Evolutionary conservation across 2,797 vertebrate genomes (phyloP), one percentile per base, ranked within the genome.

Genomic region (Amphiprion clarkii): DNA sequence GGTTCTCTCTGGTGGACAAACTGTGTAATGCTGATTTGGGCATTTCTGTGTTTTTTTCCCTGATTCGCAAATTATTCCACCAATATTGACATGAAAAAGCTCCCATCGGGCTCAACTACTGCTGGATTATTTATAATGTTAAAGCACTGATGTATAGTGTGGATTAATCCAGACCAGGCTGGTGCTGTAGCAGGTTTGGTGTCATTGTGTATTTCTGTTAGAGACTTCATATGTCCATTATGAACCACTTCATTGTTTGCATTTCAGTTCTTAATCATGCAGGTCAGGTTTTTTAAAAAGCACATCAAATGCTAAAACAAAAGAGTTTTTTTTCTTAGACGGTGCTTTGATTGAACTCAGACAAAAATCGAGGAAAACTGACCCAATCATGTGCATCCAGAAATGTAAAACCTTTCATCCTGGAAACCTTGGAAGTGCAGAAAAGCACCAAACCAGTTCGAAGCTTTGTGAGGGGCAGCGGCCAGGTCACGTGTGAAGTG

Each of bases 401-500:
- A 71, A 39, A 6, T 19, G 21, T 57, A 5, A 64, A 39, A 48
- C 39, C 25, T 16, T 55, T 61, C 0, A n/a, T 57, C 25, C 3
- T 29, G 5, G 31, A 25, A 52, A 54, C 27, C 29, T 39, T 39
- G 42, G 60, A 51, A 62, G 54, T 53, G 13, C 12, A 19, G 21
- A 29, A 6, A 36, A 13, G 52, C n/a, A 14, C 59, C 12, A 21
- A 27, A 16, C 21, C 36, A 17, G 10, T n/a, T 27, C 23, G 23
- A 23, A 1, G 23, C 23, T 33, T 8, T 9, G 33, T 10, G 91
- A 85, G 92, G 90, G 81, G 93, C 93, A 51, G 74, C 86, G 81
- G 90, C 92, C 92, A 86, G 95, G 87, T 95, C 88, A 87, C 90
- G 93, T 94, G 93, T 95, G 91, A 95, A 90, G 84, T 51, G 88